phyloP scores from a whole-genome alignment of 53 echinoderm and acorn worm species.

The Stichopus horrens region DNA sequence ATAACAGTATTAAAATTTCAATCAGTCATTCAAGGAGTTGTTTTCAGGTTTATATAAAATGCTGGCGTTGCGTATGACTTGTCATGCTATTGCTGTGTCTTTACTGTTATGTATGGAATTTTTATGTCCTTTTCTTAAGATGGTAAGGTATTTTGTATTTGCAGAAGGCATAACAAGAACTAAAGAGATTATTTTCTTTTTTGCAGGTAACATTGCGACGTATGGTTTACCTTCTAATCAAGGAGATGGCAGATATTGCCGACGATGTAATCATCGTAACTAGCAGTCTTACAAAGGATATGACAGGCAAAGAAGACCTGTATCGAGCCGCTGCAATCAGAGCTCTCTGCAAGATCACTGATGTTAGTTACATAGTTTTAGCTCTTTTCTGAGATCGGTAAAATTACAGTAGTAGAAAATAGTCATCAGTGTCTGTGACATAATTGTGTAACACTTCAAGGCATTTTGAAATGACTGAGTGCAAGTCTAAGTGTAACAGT shows the following conservation, averaged over 20 bases:
- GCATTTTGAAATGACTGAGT: background rate
- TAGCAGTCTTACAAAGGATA: slow-evolving; percentile 96
- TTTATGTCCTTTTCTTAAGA: too few relatives aligned
- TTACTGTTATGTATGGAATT: too few relatives aligned
- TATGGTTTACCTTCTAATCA: slow-evolving; percentile 95
- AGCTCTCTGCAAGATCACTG: slow-evolving; percentile 95
- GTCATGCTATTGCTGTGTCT: too few relatives aligned
- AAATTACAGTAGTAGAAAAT: background rate
- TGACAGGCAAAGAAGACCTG: slow-evolving; percentile 98
- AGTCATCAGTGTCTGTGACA: background rate
- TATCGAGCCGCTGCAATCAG: slow-evolving; percentile 92
- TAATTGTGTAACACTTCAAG: background rate
- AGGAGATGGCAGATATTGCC: slow-evolving; percentile 92
- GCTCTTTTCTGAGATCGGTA: background rate
- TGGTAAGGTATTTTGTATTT: too few relatives aligned
- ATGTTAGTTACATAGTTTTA: slow-evolving; percentile 63
- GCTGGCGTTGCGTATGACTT: too few relatives aligned
- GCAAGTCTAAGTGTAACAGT: background rate
- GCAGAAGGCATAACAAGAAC: too few relatives aligned
- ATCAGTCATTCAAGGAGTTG: too few relatives aligned
- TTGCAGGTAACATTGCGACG: slow-evolving; percentile 80
- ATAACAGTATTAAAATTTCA: too few relatives aligned
- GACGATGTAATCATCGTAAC: slow-evolving; percentile 99
- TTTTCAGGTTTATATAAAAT: too few relatives aligned
- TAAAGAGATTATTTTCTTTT: background rate